Percentiles rank a stretch among this genome's conserved stretches.
Evolutionary conservation across 2,797 vertebrate species (phyloP).

Genomic region (Cetoscarus ocellatus): DNA sequence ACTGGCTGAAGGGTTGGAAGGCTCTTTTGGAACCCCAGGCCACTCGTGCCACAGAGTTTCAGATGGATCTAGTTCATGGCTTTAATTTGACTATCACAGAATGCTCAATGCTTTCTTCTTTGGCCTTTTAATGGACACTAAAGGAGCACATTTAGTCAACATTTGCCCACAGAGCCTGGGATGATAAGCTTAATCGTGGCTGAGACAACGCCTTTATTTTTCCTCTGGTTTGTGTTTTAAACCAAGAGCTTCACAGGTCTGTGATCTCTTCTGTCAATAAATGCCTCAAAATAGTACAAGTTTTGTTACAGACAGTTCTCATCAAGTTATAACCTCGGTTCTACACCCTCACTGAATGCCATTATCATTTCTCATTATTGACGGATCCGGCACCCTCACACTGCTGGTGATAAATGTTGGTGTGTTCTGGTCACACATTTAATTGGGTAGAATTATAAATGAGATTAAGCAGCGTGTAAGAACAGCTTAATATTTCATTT

Average conservation of each 20-base stretch:
- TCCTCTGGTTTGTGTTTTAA: too few relatives aligned
- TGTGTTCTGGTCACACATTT: not conserved
- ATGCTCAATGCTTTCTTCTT: not conserved
- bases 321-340: not conserved
- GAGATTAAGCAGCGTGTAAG: not conserved
- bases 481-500: too few relatives aligned
- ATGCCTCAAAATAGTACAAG: not conserved
- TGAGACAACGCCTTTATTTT: too few relatives aligned
- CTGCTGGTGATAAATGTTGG: not conserved
- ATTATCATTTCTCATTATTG: not conserved
- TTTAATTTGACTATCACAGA: conserved; percentile 27
- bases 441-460: not conserved
- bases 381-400: not conserved
- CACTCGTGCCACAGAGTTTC: not conserved
- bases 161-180: too few relatives aligned
- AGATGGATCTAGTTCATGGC: conserved; percentile 27
- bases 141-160: too few relatives aligned
- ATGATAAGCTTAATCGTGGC: too few relatives aligned
- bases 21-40: conserved; percentile 21
- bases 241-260: not conserved
- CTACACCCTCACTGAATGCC: not conserved
- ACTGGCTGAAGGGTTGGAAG: conserved; percentile 1
- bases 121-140: not conserved
- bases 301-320: not conserved
- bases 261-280: conserved; percentile 10